A percentile compares a stretch with the other conserved stretches of the same genome.
Evolutionary conservation across 1,140 invertebrate genomes (phyloP).

Genomic region (Scaptomyza pallida): DNA sequence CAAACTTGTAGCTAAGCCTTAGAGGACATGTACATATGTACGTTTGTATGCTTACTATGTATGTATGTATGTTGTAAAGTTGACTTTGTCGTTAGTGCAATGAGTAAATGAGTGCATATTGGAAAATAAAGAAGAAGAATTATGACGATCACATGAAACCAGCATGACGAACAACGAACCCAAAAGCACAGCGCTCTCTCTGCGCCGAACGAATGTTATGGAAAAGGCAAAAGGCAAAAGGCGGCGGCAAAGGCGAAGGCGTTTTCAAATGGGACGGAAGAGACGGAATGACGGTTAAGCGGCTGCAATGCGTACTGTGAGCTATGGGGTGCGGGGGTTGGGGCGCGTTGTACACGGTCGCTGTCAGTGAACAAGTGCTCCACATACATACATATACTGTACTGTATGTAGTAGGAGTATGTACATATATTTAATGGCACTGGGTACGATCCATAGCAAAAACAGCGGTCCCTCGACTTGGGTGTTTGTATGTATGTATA

Average conservation of each 20-base stretch:
- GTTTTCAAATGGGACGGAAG: background rate
- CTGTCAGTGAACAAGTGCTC: constrained; percentile 60
- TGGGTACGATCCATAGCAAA: constrained; percentile 23
- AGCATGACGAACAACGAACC: constrained; percentile 79
- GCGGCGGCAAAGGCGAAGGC: constrained; percentile 11
- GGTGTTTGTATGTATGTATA: background rate
- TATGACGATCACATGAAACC: constrained; percentile 71
- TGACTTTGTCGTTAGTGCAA: background rate
- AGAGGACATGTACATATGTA: too few species aligned
- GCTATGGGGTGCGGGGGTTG: constrained; percentile 1
- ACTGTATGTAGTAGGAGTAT: background rate
- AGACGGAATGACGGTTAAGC: background rate
- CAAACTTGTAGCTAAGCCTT: too few species aligned
- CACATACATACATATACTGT: constrained; percentile 40
- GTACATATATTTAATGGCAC: background rate
- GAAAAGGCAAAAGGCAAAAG: background rate
- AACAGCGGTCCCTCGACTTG: constrained; percentile 25
- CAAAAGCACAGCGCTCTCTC: constrained; percentile 55
- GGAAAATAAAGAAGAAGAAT: constrained; percentile 34
- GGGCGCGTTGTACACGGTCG: constrained; percentile 39
- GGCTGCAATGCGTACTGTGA: constrained; percentile 7
- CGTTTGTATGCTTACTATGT: too few species aligned
- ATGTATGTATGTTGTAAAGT: background rate
- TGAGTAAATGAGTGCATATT: constrained; percentile 8
- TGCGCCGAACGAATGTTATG: background rate